These are phyloP conservation scores for Invenusta paracnida DNA, from an alignment of 2,888 invertebrate species.

Conservation along the genomic window DNA sequence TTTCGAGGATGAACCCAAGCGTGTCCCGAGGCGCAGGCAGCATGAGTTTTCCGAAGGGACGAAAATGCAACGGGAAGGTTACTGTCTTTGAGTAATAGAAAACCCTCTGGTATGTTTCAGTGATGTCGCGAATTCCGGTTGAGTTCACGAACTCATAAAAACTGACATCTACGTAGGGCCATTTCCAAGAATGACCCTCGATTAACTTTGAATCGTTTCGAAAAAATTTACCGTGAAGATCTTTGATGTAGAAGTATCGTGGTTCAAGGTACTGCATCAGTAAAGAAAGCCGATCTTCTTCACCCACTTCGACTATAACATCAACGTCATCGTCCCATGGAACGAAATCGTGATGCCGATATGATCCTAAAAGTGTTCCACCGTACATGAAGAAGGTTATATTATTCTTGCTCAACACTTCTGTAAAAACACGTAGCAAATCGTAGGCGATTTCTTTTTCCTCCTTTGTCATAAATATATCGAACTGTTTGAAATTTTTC, in stretches of 20 bases:
- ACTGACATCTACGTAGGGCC: neutral
- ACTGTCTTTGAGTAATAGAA: neutral
- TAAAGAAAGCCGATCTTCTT: neutral
- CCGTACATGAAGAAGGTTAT: neutral
- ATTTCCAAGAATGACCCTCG: neutral
- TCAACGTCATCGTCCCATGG: neutral
- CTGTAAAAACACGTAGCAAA: neutral
- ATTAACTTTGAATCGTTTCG: neutral
- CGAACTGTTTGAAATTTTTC: neutral
- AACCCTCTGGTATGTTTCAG: neutral
- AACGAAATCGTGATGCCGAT: neutral
- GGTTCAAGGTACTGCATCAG: neutral
- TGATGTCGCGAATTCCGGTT: neutral
- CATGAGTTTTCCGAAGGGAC: neutral
- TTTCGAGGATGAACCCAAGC: neutral
- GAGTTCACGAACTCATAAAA: neutral
- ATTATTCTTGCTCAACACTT: neutral
- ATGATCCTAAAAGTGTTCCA: neutral
- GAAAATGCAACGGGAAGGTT: neutral
- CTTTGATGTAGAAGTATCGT: neutral
- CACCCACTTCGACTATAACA: neutral
- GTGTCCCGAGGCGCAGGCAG: neutral
- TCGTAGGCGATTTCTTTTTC: neutral
- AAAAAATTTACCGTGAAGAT: neutral
- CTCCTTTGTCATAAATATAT: neutral